Evolutionary conservation across 2,797 vertebrate species (phyloP), one percentile per base, ranked within the genome.

Genomic region (Alectoris magna): DNA sequence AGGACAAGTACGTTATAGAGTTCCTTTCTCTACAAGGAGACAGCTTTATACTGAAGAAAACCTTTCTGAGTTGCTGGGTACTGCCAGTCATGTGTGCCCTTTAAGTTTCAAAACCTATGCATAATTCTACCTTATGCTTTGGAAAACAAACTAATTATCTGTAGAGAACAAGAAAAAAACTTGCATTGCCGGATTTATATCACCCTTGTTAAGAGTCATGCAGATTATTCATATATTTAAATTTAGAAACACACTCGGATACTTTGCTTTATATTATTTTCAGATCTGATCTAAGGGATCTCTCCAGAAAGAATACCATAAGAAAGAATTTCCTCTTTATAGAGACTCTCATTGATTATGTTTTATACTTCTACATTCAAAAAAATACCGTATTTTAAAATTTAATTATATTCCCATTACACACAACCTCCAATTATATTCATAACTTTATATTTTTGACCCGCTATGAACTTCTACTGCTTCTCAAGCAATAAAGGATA

Each of bases 141-240:
- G 56, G 26, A 66, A 78, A 87, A 71, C n/a, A 87, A 95, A 77
- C n/a, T 79, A 87, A 73, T 90, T 87, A 58, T 56, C 46, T 84
- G 63, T 26, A 39, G 10, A 81, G n/a, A 83, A n/a, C 8, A 73
- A 70, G 27, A 11, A 38, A 11, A 38, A 69, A 69, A 76, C 11
- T 67, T 83, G 43, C 48, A 68, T 11, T 46, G 14, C 15, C 86
- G 39, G 24, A 53, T 88, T 78, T 84, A 38, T 69, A 85, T 56
- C 43, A 22, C 17, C 36, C 63, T 48, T 78, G 46, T 78, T 69
- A 75, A 70, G 23, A 86, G 27, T 73, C 44, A n/a, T 10, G 70
- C 27, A 68, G 81, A 88, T 56, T 38, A 86, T 78, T 79, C 51
- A 71, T 39, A 12, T 74, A 79, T 81, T 88, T 84, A 92, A 93